Evolutionary conservation across 2,113 vertebrate genomes (phyloP).

Genomic region (Scalopus aquaticus): DNA sequence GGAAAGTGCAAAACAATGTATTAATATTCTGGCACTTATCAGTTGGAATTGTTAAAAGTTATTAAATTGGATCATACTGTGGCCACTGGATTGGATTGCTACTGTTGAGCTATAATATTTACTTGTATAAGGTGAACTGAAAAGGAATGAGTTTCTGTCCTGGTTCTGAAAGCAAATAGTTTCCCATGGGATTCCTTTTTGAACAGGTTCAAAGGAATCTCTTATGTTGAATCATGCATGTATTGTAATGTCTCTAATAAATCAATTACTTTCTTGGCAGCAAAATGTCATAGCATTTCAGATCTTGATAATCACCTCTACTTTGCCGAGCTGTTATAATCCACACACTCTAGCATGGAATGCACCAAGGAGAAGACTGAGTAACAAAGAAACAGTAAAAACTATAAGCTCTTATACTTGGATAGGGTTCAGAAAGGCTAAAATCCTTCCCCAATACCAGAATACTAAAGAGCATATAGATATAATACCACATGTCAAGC

Average conservation of each 20-base stretch:
- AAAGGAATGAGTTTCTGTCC: constrained; percentile 78
- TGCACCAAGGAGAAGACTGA: background rate
- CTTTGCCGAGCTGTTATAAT: constrained; percentile 77
- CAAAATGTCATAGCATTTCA: constrained; percentile 85
- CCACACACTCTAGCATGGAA: constrained; percentile 17
- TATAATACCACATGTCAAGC: background rate
- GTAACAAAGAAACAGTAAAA: constrained; percentile 13
- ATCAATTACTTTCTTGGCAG: constrained; percentile 89
- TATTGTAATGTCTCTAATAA: constrained; percentile 88
- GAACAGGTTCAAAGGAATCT: constrained; percentile 84
- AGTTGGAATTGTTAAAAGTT: constrained; percentile 85
- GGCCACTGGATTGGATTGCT: constrained; percentile 80
- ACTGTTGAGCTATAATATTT: constrained; percentile 83
- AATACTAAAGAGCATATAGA: background rate
- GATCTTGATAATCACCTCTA: constrained; percentile 85
- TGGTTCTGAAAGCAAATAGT: constrained; percentile 80
- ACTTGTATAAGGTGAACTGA: constrained; percentile 82
- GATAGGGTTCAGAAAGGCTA: background rate
- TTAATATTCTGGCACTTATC: constrained; percentile 83
- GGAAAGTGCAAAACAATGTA: constrained; percentile 81
- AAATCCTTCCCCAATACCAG: background rate
- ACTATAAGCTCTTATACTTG: background rate
- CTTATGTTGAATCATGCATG: constrained; percentile 82
- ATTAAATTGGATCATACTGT: constrained; percentile 85
- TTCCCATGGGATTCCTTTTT: constrained; percentile 80